These are phyloP conservation scores for Cyanoderma ruficeps DNA, from an alignment of 2,113 vertebrate species.

Conservation along the genomic window DNA sequence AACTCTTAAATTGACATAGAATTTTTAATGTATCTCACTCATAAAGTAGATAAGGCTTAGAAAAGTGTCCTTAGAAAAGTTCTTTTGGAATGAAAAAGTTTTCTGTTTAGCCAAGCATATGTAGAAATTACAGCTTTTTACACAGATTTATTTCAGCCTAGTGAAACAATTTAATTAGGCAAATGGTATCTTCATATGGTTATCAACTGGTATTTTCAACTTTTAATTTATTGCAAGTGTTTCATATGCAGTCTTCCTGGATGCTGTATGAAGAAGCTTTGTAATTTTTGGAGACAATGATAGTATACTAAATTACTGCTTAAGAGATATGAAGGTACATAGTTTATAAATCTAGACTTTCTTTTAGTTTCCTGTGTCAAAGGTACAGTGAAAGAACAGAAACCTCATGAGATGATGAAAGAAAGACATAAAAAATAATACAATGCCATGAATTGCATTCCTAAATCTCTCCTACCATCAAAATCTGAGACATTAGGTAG, in stretches of 20 bases:
- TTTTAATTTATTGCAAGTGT: neutral
- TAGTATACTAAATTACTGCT: neutral
- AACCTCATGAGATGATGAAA: neutral
- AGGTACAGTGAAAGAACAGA: neutral
- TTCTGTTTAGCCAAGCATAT: neutral
- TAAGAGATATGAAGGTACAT: neutral
- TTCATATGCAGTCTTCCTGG: neutral
- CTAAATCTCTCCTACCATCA: neutral
- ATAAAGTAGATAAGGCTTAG: neutral
- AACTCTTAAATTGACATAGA: neutral
- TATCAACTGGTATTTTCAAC: neutral
- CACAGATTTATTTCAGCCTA: neutral
- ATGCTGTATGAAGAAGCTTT: neutral
- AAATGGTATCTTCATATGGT: neutral
- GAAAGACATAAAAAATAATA: neutral
- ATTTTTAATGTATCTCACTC: neutral
- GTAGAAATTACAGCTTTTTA: neutral
- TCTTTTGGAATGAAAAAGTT: neutral
- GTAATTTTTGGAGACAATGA: neutral
- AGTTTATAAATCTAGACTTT: neutral
- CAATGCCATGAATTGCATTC: neutral
- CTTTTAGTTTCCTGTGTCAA: neutral
- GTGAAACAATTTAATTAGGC: neutral
- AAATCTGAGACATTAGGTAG: neutral
- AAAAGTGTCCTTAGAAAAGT: neutral